phyloP scores from a whole-genome alignment of 2,888 invertebrate genomes.

The Heliconius erato region DNA sequence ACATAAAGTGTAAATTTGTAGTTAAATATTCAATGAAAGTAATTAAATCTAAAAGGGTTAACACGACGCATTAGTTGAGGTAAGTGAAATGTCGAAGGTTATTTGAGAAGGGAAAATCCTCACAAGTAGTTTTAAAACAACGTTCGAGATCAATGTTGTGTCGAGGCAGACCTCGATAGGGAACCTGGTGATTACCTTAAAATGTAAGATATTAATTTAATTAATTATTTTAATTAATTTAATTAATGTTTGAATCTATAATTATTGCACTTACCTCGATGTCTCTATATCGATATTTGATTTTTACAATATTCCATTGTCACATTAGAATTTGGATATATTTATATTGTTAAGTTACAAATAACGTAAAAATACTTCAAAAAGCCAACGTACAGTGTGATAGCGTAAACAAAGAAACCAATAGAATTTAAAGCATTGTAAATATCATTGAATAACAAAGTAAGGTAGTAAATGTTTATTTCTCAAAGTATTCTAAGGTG shows the following conservation, averaged over 20 bases:
- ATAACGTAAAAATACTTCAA: no score
- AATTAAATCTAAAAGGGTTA: not conserved
- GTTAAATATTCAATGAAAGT: not conserved
- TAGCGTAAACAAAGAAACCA: not conserved
- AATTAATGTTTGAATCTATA: no score
- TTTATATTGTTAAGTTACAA: no score
- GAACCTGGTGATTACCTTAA: not conserved
- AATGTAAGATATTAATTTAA: not conserved
- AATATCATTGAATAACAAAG: constrained; percentile 28
- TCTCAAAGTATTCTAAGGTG: constrained; percentile 27
- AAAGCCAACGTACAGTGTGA: no score
- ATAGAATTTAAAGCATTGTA: constrained; percentile 35
- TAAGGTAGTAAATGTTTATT: constrained; percentile 41
- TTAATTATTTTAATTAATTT: no score
- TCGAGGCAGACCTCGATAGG: no score
- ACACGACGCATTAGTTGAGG: constrained; percentile 1
- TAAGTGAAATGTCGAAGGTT: constrained; percentile 1
- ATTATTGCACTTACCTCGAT: no score
- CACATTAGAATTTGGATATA: no score
- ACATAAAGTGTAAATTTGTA: not conserved
- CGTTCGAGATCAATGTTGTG: not conserved
- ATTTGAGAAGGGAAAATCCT: not conserved
- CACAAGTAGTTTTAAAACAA: not conserved
- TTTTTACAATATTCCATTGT: no score
- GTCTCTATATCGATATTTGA: no score